Evolutionary conservation across 2,888 invertebrate genomes (phyloP), one percentile per base, ranked within the genome.

Genomic region (Agrochola circellaris): DNA sequence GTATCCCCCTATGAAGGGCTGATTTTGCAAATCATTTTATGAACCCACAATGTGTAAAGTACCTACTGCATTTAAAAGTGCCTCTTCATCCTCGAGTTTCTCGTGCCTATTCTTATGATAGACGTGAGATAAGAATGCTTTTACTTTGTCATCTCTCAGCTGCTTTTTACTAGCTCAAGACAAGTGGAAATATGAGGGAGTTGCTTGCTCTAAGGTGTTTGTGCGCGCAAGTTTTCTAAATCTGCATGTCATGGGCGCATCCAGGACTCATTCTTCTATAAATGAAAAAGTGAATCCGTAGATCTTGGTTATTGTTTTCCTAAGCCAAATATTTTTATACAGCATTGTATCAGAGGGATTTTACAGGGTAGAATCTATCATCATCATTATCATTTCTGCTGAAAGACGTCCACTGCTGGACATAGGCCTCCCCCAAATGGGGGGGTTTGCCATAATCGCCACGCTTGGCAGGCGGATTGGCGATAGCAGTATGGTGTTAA

Each of bases 121-220:
- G 20, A 75, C 60, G 75, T 64, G 67, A 64, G 62, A 83, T 67
- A 81, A 56, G 69, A 26, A 23, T 70, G 80, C 45, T 71, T 82
- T 79, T 73, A 45, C 84, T 58, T 51, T 56, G 42, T 66, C 66
- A 84, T 82, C 51, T 84, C 84, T 73, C 67, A 84, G 73, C 80
- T 67, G 42, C 62, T 62, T 68, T 56, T 51, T 73, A 48, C 17
- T 61, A 70, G 56, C 17, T 11, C 26, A 66, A 66, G 48, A 56
- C 51, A 58, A 60, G 77, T 60, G 51, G 45, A 76, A 58, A 30
- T 62, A 69, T 15, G 42, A 45, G n/a, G 15, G 26, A 17, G 8
- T 79, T 7, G 9, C 48, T 48, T 69, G 5, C 69, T 81, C 51
- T 64, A 26, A 34, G 26, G 20, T 23, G 1, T n/a, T 68, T 15